phyloP scores from a whole-genome alignment of 2,888 invertebrate species.

The Salticus scenicus region DNA sequence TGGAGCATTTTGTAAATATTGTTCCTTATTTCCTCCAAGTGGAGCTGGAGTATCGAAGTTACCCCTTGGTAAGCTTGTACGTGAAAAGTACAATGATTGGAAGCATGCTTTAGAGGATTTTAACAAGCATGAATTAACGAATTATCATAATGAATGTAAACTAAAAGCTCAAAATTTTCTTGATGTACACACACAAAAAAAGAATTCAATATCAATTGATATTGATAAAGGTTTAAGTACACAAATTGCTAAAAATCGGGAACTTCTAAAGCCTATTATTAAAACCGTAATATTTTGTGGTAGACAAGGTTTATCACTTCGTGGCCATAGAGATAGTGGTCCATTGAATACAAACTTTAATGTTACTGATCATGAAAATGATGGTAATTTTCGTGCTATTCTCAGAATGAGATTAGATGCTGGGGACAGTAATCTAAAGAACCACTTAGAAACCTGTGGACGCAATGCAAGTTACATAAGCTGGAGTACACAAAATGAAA shows the following conservation, averaged over 20 bases:
- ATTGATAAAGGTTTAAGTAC: not conserved
- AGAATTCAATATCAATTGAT: not conserved
- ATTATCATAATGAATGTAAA: not conserved
- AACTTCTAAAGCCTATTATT: not conserved
- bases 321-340: not conserved
- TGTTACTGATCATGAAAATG: not conserved
- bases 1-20: conserved; percentile 5
- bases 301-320: not conserved
- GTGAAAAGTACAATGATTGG: not conserved
- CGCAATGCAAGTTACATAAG: not conserved
- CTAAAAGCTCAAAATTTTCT: not conserved
- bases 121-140: not conserved
- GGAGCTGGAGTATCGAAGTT: too few relatives aligned
- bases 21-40: not conserved
- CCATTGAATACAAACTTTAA: not conserved
- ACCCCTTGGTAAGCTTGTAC: not conserved
- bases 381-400: not conserved
- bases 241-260: not conserved
- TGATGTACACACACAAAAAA: not conserved
- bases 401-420: not conserved
- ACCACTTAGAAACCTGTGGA: not conserved
- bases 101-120: not conserved
- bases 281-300: not conserved
- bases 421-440: not conserved
- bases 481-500: conserved; percentile 8